Conservation (phyloP, 92 coral and sea anemone genomes). For the Bergia sp. region DNA sequence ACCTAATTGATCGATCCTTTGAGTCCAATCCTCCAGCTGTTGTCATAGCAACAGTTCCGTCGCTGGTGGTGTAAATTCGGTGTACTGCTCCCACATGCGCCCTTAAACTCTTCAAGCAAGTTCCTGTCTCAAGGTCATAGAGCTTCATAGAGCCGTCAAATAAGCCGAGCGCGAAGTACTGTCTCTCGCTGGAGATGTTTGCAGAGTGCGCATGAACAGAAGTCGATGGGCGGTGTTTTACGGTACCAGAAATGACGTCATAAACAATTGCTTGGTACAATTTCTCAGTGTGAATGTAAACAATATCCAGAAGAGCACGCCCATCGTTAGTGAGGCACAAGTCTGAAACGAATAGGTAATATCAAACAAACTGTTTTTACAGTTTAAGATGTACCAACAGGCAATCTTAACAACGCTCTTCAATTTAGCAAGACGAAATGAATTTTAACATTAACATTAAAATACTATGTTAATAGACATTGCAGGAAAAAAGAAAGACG, state of each 20-base stretch:
- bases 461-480: too few species aligned
- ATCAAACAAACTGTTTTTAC: neutral
- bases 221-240: slow-evolving; percentile 47
- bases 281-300: slow-evolving; percentile 31
- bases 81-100: slow-evolving; percentile 76
- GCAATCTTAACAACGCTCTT: too few species aligned
- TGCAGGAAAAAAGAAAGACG: too few species aligned
- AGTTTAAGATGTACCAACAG: too few species aligned
- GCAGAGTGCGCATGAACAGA: slow-evolving; percentile 61
- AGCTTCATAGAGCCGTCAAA: slow-evolving; percentile 69
- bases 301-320: slow-evolving; percentile 56
- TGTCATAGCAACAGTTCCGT: slow-evolving; percentile 69
- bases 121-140: slow-evolving; percentile 56
- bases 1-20: slow-evolving; percentile 72
- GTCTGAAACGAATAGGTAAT: slow-evolving; percentile 43
- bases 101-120: slow-evolving; percentile 39
- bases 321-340: slow-evolving; percentile 63
- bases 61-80: slow-evolving; percentile 58
- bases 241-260: slow-evolving; percentile 64
- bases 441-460: too few species aligned
- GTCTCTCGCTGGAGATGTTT: slow-evolving; percentile 47
- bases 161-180: slow-evolving; percentile 53
- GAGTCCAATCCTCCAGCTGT: slow-evolving; percentile 84
- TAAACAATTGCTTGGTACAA: slow-evolving; percentile 68
- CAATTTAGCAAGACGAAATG: too few species aligned